A percentile compares a stretch with the other conserved stretches of the same genome.
phyloP scores from a whole-genome alignment of 2,113 vertebrate genomes.

The Terrapene triunguis region DNA sequence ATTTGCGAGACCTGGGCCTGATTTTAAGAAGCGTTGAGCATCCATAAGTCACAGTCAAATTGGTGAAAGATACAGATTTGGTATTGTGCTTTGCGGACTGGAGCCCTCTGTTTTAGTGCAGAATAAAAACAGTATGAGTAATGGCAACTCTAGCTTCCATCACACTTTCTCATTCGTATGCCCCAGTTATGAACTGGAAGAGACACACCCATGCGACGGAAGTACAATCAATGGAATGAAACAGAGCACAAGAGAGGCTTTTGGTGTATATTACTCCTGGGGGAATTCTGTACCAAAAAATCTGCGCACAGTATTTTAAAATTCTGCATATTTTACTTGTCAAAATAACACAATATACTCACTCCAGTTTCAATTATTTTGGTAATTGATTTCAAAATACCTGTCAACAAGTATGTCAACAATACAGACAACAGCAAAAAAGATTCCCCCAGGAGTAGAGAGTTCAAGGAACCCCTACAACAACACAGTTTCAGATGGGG shows the following conservation, averaged over 20 bases:
- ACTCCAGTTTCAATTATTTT: too few relatives aligned
- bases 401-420: too few relatives aligned
- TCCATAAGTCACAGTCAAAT: not conserved
- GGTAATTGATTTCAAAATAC: too few relatives aligned
- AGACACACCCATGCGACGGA: fast-evolving
- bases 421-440: too few relatives aligned
- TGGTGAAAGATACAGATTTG: not conserved
- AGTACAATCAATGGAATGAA: not conserved
- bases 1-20: not conserved
- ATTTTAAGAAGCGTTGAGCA: fast-evolving
- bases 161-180: fast-evolving
- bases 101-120: not conserved
- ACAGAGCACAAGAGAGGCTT: not conserved
- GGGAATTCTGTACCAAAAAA: too few relatives aligned
- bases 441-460: too few relatives aligned
- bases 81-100: not conserved
- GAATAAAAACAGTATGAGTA: not conserved
- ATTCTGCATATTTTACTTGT: too few relatives aligned
- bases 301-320: too few relatives aligned
- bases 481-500: too few relatives aligned
- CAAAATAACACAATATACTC: too few relatives aligned
- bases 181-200: fast-evolving
- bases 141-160: fast-evolving
- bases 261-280: not conserved
- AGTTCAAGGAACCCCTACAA: too few relatives aligned